phyloP scores from a whole-genome alignment of 2,113 vertebrate species.

The Lucifuga dentata region DNA sequence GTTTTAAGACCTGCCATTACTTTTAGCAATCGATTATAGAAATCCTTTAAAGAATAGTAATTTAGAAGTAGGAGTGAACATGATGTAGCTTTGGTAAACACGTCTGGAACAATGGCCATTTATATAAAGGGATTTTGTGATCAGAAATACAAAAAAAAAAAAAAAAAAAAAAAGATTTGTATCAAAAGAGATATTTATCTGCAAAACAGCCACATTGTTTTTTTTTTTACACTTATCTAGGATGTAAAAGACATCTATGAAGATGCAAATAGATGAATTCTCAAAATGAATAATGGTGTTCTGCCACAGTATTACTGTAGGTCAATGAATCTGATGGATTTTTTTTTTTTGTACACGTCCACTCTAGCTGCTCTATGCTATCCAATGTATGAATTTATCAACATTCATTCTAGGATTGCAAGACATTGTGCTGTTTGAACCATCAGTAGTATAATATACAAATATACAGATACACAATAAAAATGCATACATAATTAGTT shows the following conservation, averaged over 20 bases:
- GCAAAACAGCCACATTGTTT: conserved; percentile 53
- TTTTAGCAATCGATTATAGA: conserved; percentile 53
- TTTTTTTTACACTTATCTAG: conserved; percentile 48
- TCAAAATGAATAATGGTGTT: conserved; percentile 38
- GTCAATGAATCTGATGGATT: conserved; percentile 25
- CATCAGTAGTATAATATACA: conserved; percentile 91
- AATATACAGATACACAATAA: conserved; percentile 93
- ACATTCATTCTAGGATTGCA: conserved; percentile 64
- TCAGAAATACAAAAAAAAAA: conserved; percentile 66
- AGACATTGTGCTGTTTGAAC: conserved; percentile 96
- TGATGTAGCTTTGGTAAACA: conserved; percentile 63
- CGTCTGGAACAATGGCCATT: conserved; percentile 69
- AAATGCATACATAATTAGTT: conserved; percentile 93
- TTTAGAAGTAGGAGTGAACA: conserved; percentile 52
- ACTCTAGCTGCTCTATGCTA: conserved; percentile 36
- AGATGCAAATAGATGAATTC: conserved; percentile 40
- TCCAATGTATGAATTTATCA: conserved; percentile 53
- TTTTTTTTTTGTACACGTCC: conserved; percentile 44
- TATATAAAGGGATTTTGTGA: conserved; percentile 74
- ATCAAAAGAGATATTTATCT: conserved; percentile 67
- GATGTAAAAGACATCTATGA: conserved; percentile 45
- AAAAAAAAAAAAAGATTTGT: conserved; percentile 64
- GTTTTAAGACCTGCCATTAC: conserved; percentile 37
- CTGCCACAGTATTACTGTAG: conserved; percentile 34
- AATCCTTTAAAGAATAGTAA: conserved; percentile 24